Evolutionary conservation across 2,888 invertebrate species (phyloP), one percentile per base, ranked within the genome.

Genomic region (Eristalis intricaria): DNA sequence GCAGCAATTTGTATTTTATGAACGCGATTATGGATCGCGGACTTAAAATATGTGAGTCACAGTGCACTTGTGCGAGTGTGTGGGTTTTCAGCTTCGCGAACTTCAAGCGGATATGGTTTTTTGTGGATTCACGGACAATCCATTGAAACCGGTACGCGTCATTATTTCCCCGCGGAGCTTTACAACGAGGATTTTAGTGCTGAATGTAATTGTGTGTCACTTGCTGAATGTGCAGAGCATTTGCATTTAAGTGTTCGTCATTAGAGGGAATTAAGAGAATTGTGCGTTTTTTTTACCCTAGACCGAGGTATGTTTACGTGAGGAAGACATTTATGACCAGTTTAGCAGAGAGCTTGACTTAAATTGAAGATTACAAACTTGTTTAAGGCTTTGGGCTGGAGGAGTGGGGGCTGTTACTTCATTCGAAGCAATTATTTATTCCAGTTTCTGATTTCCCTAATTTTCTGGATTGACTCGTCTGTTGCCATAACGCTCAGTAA

Each of bases 1-100:
- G 68, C 50, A 50, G 84, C 84, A 80, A 87, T 87, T 87, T 87
- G 79, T 78, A 71, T 74, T 82, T 86, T 83, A 83, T 86, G 75
- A 78, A 82, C 83, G 43, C 82, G 78, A 86, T 86, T 86, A 86
- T 66, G 26, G 71, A 83, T 73, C 66, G 66, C 13, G 26, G 19
- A 64, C 29, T 38, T 69, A 63, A 68, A 73, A 19, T 50, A 66
- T 68, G 66, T 32, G 19, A 50, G 76, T 15, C 61, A 80, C 43
- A 56, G 75, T 75, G 75, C 50, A 66, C 66, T 32, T 35, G 38
- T 11, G 50, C 10, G 50, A 0, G 50, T 8, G 22, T 35, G 35
- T 15, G 50, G 19, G 19, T 8, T n/a, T 19, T n/a, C 50, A n/a
- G 4, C 38, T 38, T 8, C 3, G 13, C 2, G 19, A 8, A 50